Conservation (phyloP, 1,140 invertebrate species). For the Andrena cerasifolii region DNA sequence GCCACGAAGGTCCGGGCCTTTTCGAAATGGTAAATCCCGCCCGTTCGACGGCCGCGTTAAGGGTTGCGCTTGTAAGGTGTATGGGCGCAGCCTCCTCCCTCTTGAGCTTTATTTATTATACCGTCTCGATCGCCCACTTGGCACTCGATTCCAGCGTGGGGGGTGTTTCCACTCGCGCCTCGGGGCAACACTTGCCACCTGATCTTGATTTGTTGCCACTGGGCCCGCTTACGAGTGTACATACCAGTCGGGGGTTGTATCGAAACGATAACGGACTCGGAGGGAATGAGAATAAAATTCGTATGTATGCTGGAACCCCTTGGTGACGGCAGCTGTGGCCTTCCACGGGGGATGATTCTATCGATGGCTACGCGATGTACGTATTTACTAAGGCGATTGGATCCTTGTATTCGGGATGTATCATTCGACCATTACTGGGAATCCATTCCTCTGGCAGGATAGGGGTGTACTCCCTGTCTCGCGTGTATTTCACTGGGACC, state of each 20-base stretch:
- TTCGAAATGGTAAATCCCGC: slow-evolving; percentile 20
- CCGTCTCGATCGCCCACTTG: background rate
- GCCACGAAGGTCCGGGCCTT: background rate
- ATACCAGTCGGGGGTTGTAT: background rate
- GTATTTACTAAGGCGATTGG: no score
- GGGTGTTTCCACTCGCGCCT: background rate
- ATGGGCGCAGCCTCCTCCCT: background rate
- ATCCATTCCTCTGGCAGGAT: no score
- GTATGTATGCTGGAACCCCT: background rate
- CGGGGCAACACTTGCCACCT: background rate
- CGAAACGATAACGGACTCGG: background rate
- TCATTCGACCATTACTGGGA: no score
- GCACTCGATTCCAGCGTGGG: slow-evolving; percentile 5
- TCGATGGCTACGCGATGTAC: no score
- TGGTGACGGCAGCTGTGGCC: no score
- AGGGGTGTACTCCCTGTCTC: no score
- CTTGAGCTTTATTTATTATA: slow-evolving; percentile 48
- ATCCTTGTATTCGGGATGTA: no score
- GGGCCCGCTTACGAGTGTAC: background rate
- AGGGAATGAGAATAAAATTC: slow-evolving; percentile 33
- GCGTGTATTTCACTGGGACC: no score
- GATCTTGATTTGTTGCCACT: slow-evolving; percentile 55
- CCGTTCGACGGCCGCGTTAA: background rate
- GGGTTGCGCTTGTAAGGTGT: background rate
- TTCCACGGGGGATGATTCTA: background rate